phyloP scores from a whole-genome alignment of 2,113 vertebrate genomes.

The Ahaetulla prasina region DNA sequence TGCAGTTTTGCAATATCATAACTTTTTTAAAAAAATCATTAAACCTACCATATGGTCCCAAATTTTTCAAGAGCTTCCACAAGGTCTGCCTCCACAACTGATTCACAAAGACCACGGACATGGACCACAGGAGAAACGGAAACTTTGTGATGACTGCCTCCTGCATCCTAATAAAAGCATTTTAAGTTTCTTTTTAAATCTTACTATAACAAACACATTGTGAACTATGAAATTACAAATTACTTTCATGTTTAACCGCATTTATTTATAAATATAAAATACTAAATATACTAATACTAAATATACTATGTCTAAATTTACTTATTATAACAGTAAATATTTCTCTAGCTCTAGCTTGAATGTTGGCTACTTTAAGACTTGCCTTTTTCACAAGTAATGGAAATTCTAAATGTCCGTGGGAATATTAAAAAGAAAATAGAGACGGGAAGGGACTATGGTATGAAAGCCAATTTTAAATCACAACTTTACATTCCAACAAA shows the following conservation, averaged over 20 bases:
- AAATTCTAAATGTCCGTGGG: not conserved
- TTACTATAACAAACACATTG: not conserved
- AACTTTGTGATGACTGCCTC: conserved; percentile 84
- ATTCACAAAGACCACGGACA: conserved; percentile 90
- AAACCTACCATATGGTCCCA: conserved; percentile 89
- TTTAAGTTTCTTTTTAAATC: not conserved
- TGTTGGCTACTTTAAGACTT: not conserved
- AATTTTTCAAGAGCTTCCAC: conserved; percentile 94
- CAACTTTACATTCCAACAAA: not conserved
- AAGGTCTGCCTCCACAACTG: conserved; percentile 94
- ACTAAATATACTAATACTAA: not conserved
- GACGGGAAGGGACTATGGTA: not conserved
- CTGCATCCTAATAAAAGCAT: conserved; percentile 66
- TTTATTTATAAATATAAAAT: not conserved
- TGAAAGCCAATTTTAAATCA: not conserved
- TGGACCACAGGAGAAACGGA: conserved; percentile 94
- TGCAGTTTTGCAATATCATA: not conserved
- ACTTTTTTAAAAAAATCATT: not conserved
- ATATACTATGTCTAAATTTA: not conserved
- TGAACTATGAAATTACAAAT: not conserved
- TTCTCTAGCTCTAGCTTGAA: not conserved
- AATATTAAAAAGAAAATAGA: not conserved
- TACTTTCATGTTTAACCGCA: not conserved
- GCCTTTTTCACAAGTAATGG: not conserved
- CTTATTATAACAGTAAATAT: not conserved